Percentiles rank a stretch among this genome's conserved stretches.
Evolutionary conservation across 23 tunicate species (phyloP).

Genomic region (Diplosoma virens): DNA sequence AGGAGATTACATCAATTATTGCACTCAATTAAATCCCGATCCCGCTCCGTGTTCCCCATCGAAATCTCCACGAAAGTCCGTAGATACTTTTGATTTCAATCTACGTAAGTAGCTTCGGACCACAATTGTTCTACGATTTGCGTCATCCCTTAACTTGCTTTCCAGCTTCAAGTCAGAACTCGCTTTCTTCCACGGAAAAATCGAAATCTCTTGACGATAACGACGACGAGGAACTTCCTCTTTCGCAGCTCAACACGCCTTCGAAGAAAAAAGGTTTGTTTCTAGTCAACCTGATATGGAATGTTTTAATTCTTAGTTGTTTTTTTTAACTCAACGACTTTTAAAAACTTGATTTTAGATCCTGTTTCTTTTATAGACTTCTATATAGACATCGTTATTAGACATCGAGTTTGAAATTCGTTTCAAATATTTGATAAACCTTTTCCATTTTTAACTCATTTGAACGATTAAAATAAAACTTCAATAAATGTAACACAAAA

Average conservation of each 20-base stretch:
- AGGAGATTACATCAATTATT: slow-evolving; percentile 48
- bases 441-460: no score
- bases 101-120: background rate
- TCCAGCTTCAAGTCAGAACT: background rate
- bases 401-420: no score
- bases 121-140: no score
- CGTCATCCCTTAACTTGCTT: no score
- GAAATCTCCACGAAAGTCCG: background rate
- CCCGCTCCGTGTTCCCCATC: background rate
- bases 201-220: background rate
- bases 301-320: no score
- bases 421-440: no score
- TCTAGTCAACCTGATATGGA: background rate
- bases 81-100: background rate
- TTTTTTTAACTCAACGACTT: no score
- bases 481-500: no score
- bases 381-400: no score
- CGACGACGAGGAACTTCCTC: slow-evolving; percentile 33
- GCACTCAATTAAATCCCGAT: slow-evolving; percentile 20
- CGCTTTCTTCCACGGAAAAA: background rate
- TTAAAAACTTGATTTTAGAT: no score
- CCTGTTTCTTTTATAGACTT: no score
- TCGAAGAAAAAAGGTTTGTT: slow-evolving; percentile 15
- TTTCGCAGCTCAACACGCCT: slow-evolving; percentile 31
- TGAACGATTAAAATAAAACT: no score